Base-by-base conservation (phyloP, 2,113 vertebrate genomes). In the Australoheros scitulus region DNA sequence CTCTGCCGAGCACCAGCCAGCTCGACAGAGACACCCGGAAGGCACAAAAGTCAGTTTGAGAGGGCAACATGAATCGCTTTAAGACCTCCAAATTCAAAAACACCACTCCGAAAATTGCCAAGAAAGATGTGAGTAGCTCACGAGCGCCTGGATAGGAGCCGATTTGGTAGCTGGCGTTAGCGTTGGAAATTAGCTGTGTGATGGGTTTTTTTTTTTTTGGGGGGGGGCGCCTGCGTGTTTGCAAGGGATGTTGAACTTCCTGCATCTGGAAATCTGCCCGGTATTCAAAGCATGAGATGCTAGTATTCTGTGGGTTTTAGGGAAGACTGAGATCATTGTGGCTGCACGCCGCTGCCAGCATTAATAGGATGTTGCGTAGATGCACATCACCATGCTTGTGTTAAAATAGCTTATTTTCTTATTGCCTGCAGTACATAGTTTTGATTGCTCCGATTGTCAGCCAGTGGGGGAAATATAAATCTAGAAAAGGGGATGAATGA, bases 81-180 rank as follows among this genome's bases (percentile, higher is more conserved):
- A 98, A 93, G 95, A 96, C 94, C 32, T 98, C 97, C 79, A 98
- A 98, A 91, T 98, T 96, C 92, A 97, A 97, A 92, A 97, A 98
- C 92, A 96, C 95, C 74, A 97, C 96, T 85, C 96, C 97, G 78
- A 96, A 96, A 92, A 94, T 95, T 76, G 86, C 96, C 83, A 97
- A 96, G 90, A 97, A 96, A 87, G 96, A 97, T 91, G 97, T 97
- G 89, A 96, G 96, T 95, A 92, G 61, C 56, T 57, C 1, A 15
- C 32, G 9, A 8, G 36, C 61, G n/a, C 41, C 15, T 43, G 59
- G 20, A 2, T 20, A n/a, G 18, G 58, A 43, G 10, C 47, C 43
- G 4, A 26, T 63, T 32, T 15, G 11, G 22, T n/a, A 34, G 82
- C 82, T 83, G 83, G 70, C 76, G 20, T 76, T 89, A 91, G 88